Evolutionary conservation across 1,140 invertebrate species (phyloP).

Genomic region (Bemisia tabaci): DNA sequence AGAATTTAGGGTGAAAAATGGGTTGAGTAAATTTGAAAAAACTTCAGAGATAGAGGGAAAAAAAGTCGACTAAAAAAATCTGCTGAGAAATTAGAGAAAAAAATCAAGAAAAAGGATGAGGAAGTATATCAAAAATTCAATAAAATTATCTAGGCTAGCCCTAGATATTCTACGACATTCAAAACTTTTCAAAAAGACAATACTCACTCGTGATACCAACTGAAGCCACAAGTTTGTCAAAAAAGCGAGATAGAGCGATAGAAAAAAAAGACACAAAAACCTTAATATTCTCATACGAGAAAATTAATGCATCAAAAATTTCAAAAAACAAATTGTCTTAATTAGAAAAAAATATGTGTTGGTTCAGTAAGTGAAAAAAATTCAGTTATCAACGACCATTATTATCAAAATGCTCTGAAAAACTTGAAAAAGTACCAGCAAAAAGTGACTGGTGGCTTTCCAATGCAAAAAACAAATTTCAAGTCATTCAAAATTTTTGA

Average conservation of each 20-base stretch:
- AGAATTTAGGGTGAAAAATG: too few species aligned
- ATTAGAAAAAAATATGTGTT: neutral
- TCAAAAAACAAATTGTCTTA: neutral
- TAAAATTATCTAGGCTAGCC: constrained; percentile 8
- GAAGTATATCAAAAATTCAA: neutral
- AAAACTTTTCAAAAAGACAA: constrained; percentile 5
- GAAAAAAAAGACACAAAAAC: constrained; percentile 15
- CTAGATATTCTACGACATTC: constrained; percentile 6
- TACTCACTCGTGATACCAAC: neutral
- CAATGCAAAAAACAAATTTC: too few species aligned
- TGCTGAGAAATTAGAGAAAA: too few species aligned
- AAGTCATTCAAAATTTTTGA: too few species aligned
- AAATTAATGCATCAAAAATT: neutral
- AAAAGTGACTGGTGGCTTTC: too few species aligned
- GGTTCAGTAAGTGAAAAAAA: too few species aligned
- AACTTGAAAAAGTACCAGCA: too few species aligned
- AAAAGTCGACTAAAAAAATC: too few species aligned
- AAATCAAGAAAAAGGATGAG: neutral
- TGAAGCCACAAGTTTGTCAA: constrained; percentile 7
- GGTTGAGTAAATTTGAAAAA: too few species aligned
- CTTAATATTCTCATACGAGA: neutral
- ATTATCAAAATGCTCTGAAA: too few species aligned
- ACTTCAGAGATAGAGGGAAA: too few species aligned
- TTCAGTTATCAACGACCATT: too few species aligned
- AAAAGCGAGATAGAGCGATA: constrained; percentile 1